Conservation (phyloP, 1,140 invertebrate species). For the Hycleus phaleratus region DNA sequence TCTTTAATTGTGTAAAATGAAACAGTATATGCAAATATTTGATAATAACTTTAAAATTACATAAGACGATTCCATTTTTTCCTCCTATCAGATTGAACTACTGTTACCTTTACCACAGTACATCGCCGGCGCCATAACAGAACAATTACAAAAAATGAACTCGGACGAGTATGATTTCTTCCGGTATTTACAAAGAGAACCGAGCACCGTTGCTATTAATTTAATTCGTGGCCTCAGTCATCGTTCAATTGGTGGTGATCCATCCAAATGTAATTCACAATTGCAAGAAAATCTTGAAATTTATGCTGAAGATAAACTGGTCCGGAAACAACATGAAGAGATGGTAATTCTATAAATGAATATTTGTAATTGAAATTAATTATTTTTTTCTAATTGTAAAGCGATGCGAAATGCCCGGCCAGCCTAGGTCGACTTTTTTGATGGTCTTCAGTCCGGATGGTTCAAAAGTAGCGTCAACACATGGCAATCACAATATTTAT, state of each 20-base stretch:
- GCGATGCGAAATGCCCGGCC: constrained; percentile 66
- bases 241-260: constrained; percentile 9
- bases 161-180: constrained; percentile 28
- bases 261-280: not conserved
- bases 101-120: too few relatives aligned
- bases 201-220: constrained; percentile 19
- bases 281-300: constrained; percentile 37
- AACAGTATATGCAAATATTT: too few relatives aligned
- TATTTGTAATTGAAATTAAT: not conserved
- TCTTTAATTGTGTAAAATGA: too few relatives aligned
- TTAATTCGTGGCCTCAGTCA: constrained; percentile 22
- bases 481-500: constrained; percentile 89
- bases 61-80: too few relatives aligned
- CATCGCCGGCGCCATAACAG: not conserved
- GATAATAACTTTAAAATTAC: too few relatives aligned
- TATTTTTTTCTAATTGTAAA: constrained; percentile 31
- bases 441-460: constrained; percentile 84
- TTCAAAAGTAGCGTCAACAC: constrained; percentile 77
- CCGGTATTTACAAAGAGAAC: constrained; percentile 21
- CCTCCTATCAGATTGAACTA: too few relatives aligned
- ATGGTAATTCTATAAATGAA: constrained; percentile 38
- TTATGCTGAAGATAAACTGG: constrained; percentile 47
- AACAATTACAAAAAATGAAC: constrained; percentile 24
- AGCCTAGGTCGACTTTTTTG: constrained; percentile 69
- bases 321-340: constrained; percentile 46